Evolutionary conservation across 37 sponge, comb jelly and placozoan genomes (phyloP), one percentile per base, ranked within the genome.

Genomic region (Agelas oroides): DNA sequence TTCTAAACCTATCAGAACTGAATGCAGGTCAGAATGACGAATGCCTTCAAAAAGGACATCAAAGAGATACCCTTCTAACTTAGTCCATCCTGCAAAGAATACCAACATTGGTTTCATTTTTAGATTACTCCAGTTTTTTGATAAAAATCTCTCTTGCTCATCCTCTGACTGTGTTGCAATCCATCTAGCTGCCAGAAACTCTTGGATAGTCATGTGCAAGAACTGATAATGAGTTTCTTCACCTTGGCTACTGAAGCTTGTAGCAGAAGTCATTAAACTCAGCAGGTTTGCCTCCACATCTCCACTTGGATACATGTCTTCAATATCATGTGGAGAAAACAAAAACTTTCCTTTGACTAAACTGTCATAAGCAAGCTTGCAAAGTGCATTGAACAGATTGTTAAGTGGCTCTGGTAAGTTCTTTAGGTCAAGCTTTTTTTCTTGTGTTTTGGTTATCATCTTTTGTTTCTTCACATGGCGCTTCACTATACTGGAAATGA

Each of bases 171-270:
- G n/a, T n/a, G n/a, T n/a, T n/a, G n/a, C n/a, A 27, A 52, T 79
- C 46, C 74, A 31, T 53, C 59, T 77, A 12, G 46, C 78, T 36
- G 78, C 53, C 5, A 30, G 58, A 27, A 76, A 30, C 46, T 63
- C 78, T 11, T 63, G 65, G 8, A 63, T 63, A 11, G 65, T 63
- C 30, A 63, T 8, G 30, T 63, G 65, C 2, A 63, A 11, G 30
- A 63, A 63, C 65, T 63, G 65, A 8, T 63, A 63, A 3, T 2
- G 2, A 63, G 11, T 63, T 3, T 25, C 5, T 3, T 63, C 65
- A 31, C 30, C 65, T 12, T 12, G 5, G 6, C 30, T 12, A 8
- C 5, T 12, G 30, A 25, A 63, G 11, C 30, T 63, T 30, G 2
- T 63, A 6, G 8, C 2, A 31, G 30, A 3, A 12, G 30, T 31